Conservation (phyloP, 23 tunicate genomes). For the Styela plicata region DNA sequence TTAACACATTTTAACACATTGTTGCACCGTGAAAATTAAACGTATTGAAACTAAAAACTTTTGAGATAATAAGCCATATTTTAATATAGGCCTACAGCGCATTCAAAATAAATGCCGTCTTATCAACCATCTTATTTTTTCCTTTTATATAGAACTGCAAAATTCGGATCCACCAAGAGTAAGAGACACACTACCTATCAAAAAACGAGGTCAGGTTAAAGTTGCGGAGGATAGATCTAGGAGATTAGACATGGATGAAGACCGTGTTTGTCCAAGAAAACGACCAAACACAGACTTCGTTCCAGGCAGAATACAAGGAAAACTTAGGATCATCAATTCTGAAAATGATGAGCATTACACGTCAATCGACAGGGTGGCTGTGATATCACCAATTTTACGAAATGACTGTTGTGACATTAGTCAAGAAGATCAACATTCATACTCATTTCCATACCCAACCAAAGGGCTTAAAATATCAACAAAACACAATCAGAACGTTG, state of each 20-base stretch:
- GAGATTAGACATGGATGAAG: neutral
- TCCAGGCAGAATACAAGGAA: neutral
- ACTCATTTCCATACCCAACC: neutral
- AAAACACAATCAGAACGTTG: neutral
- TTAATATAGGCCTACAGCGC: no score
- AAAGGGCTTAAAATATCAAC: neutral
- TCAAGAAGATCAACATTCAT: neutral
- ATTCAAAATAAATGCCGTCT: no score
- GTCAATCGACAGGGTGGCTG: neutral
- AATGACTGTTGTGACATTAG: neutral
- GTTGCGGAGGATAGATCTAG: neutral
- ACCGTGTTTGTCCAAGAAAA: neutral
- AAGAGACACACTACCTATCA: neutral
- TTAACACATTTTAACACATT: no score
- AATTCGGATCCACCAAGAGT: neutral
- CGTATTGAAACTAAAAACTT: no score
- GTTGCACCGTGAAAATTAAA: no score
- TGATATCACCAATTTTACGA: neutral
- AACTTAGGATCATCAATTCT: neutral
- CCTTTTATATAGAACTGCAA: no score
- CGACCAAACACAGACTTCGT: neutral
- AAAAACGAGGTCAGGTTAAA: neutral
- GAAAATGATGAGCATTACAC: neutral
- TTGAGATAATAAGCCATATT: no score
- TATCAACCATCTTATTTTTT: no score